Conservation (phyloP, 2,797 vertebrate species). For the Gambusia yucatana region DNA sequence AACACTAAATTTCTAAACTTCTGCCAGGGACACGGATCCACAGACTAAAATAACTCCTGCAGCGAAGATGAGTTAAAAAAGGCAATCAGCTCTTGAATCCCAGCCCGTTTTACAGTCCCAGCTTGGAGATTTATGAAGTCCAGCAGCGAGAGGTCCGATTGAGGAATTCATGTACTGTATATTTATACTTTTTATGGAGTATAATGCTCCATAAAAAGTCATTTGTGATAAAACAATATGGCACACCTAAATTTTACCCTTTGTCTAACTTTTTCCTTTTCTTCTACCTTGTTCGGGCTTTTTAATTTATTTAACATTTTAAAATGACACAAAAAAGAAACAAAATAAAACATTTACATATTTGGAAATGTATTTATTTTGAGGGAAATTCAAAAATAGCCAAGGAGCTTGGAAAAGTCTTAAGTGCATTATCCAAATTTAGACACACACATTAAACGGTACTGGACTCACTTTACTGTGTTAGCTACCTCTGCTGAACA, state of each 20-base stretch:
- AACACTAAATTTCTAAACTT: conserved; percentile 59
- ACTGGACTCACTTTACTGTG: conserved; percentile 17
- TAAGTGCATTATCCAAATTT: conserved; percentile 20
- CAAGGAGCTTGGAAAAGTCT: neutral
- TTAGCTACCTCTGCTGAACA: conserved; percentile 12
- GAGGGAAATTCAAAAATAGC: neutral
- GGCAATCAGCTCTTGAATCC: conserved; percentile 67
- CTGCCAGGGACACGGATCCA: conserved; percentile 62
- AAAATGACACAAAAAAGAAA: neutral
- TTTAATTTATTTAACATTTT: neutral
- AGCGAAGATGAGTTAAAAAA: conserved; percentile 66
- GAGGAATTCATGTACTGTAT: conserved; percentile 70
- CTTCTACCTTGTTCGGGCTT: neutral
- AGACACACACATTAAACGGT: conserved; percentile 1
- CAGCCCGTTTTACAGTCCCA: conserved; percentile 49
- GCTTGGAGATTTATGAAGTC: conserved; percentile 65
- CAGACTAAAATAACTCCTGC: conserved; percentile 57
- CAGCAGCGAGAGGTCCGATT: conserved; percentile 63
- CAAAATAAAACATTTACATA: neutral
- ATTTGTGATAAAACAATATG: conserved; percentile 59
- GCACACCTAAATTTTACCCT: conserved; percentile 65
- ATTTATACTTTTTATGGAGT: conserved; percentile 71
- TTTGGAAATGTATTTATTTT: neutral
- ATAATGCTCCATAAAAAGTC: conserved; percentile 49
- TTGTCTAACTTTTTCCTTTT: conserved; percentile 52